Evolutionary conservation across 2,888 invertebrate species (phyloP), one percentile per base, ranked within the genome.

Genomic region (Subacronicta megacephala): DNA sequence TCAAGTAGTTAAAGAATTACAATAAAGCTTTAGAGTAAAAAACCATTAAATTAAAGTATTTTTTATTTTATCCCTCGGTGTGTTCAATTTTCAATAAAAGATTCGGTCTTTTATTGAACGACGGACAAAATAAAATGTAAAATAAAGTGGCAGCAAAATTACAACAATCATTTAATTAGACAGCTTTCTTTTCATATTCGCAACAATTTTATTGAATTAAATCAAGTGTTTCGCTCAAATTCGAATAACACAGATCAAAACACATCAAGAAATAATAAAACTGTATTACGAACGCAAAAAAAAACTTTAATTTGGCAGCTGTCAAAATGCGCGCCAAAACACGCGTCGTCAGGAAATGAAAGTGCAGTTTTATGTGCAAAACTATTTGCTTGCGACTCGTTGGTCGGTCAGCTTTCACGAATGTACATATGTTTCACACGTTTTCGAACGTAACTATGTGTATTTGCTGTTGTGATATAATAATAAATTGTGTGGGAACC

Each of bases 341-440:
- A 62, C 55, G 56, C 69, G 59, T 52, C 63, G 67, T 67, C 67
- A 77, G 78, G 75, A 79, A 82, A 82, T 76, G 83, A 84, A 84
- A 84, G 83, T 69, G 61, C 57, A 74, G 61, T 71, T 81, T 75
- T 72, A 72, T 66, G 71, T 72, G 70, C 69, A 78, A 76, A 72
- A 68, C 67, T 77, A 75, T 77, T 72, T 69, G 68, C 59, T 76
- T 58, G 65, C 67, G 52, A 57, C 70, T 56, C 43, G 68, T 62
- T 69, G 73, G 73, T 49, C 54, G 69, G 77, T 72, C 75, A 80
- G 84, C 90, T 90, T 90, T 89, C 85, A 76, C 81, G 80, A 78
- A 84, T 89, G 85, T 89, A n/a, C n/a, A n/a, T n/a, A 81, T 85
- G 83, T 86, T 91, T 91, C 92, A 88, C 91, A 91, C 91, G 91